Percentiles rank a stretch among this genome's conserved stretches.
Conservation (phyloP, 2,797 vertebrate species). For the Sphenodon punctatus region DNA sequence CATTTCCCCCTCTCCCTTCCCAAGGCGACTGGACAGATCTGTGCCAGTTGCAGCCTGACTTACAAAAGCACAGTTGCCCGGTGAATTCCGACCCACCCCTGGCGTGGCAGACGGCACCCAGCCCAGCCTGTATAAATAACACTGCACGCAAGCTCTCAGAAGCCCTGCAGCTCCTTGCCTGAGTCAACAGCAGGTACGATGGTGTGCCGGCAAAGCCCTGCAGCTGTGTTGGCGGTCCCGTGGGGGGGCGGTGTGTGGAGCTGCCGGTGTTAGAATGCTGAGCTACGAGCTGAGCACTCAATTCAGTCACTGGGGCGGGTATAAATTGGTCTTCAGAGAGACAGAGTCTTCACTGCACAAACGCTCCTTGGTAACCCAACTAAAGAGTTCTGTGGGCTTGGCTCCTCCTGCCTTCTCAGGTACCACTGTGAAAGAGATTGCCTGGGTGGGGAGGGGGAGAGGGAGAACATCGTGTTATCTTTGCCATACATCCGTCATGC, state of each 20-base stretch:
- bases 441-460: constrained; percentile 33
- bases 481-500: constrained; percentile 7
- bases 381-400: constrained; percentile 21
- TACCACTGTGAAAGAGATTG: not conserved
- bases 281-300: constrained; percentile 36
- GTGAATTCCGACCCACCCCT: not conserved
- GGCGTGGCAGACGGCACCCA: not conserved
- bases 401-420: not conserved
- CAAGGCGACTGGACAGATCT: not conserved
- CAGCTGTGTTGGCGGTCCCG: not conserved
- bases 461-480: constrained; percentile 20
- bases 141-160: not conserved
- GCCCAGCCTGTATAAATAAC: not conserved
- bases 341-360: constrained; percentile 37
- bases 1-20: constrained; percentile 15
- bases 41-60: constrained; percentile 4
- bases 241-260: too few species aligned
- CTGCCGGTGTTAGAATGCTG: not conserved
- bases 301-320: constrained; percentile 46
- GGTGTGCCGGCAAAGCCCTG: not conserved
- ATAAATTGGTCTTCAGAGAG: constrained; percentile 73
- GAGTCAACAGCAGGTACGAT: not conserved
- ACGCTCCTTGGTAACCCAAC: constrained; percentile 59
- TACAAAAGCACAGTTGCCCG: constrained; percentile 27
- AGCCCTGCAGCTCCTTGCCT: not conserved